Base-by-base conservation (phyloP, 2,888 invertebrate species). In the Ramazzottius varieornatus region DNA sequence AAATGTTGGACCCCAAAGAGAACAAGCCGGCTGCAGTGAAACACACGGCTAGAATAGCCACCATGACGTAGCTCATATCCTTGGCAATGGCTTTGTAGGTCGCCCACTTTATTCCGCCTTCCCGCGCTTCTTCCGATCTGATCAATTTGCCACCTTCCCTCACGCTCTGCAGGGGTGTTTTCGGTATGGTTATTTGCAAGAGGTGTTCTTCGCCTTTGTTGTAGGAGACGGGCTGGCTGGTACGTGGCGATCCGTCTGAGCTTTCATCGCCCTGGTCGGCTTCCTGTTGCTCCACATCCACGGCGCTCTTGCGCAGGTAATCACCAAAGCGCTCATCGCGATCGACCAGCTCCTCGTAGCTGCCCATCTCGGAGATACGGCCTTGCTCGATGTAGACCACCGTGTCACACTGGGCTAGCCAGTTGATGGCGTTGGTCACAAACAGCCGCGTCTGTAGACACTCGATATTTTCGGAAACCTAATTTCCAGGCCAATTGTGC, bases 341-440 rank as follows among this genome's bases (percentile, higher is more conserved):
- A 8, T 69, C 69, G 67, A 79, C 70, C 63, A 79, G 72, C 63
- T 78, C 73, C 1, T 74, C 72, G 70, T 78, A 80, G 1, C 74
- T 71, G 1, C 78, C 78, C 13, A 68, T 66, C 68, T 79, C 78
- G 1, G 74, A 73, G 32, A 79, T 74, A 4, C 66, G 67, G 0
- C 78, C 78, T 34, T 75, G 72, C 29, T 70, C 70, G 66, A 79
- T 68, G 0, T 78, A 78, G 8, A 78, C 68, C 65, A 79, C 75
- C 33, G 70, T 68, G 69, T 78, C 76, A 8, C 75, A 75, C 64
- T 72, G 69, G 24, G 75, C 75, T 33, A 78, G 71, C 73, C 75
- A 78, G 64, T 75, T 74, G 1, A 78, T 70, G 8, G 78, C 78
- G 68, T 79, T 78, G 0, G 79, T 79, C 32, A 79, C 78, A 64